Evolutionary conservation across 2,797 vertebrate species (phyloP).

Genomic region (Manis pentadactyla): DNA sequence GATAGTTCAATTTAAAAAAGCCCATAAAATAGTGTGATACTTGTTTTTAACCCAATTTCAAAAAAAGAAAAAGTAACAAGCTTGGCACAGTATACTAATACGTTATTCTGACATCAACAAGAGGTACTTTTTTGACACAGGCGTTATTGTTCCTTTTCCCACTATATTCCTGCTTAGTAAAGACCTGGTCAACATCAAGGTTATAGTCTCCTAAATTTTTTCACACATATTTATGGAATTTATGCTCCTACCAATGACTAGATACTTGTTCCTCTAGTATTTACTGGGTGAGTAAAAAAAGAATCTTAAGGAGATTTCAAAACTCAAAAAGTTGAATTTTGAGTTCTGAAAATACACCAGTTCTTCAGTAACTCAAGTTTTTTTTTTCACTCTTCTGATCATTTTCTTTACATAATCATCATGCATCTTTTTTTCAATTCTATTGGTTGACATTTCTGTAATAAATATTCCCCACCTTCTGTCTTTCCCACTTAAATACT

Average conservation of each 20-base stretch:
- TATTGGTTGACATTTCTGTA: background rate
- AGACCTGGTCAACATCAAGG: background rate
- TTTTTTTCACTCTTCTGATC: background rate
- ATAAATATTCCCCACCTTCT: background rate
- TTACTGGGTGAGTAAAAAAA: background rate
- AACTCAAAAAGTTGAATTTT: slow-evolving; percentile 15
- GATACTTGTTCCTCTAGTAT: background rate
- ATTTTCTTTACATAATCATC: background rate
- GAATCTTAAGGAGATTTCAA: background rate
- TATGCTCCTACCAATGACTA: background rate
- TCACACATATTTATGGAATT: background rate
- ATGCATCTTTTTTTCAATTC: background rate
- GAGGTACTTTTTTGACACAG: background rate
- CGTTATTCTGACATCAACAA: background rate
- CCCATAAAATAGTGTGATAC: too few relatives aligned
- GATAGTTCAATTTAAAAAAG: too few relatives aligned
- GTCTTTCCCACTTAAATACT: background rate
- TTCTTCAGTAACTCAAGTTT: background rate
- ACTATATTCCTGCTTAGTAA: background rate
- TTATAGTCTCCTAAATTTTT: background rate
- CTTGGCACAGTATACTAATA: background rate
- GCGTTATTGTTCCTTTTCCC: background rate
- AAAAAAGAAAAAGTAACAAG: background rate
- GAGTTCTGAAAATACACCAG: background rate
- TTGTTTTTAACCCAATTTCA: too few relatives aligned